These are phyloP conservation scores for Manis pentadactyla DNA, from an alignment of 2,797 vertebrate genomes.

Conservation along the genomic window DNA sequence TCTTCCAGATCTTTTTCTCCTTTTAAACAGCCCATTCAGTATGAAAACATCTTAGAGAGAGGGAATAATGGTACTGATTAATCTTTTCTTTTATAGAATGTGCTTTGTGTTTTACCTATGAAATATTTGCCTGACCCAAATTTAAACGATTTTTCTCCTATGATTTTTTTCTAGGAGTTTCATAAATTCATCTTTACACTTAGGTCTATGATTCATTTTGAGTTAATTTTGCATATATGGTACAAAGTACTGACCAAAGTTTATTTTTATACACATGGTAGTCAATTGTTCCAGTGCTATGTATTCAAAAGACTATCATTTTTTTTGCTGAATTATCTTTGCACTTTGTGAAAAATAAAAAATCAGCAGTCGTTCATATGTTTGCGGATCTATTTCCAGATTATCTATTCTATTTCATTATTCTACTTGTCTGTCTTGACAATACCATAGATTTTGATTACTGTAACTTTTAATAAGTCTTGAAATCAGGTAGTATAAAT, in stretches of 20 bases:
- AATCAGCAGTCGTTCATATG: neutral
- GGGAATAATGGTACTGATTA: neutral
- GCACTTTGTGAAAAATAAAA: neutral
- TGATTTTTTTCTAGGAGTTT: neutral
- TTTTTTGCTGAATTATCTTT: slow-evolving; percentile 9
- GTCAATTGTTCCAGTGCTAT: neutral
- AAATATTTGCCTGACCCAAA: neutral
- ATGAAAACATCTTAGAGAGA: neutral
- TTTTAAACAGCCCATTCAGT: neutral
- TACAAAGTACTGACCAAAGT: neutral
- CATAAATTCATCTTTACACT: neutral
- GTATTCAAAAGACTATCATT: neutral
- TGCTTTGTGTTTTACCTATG: neutral
- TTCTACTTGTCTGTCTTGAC: neutral
- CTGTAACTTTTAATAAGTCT: neutral
- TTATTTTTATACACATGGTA: neutral
- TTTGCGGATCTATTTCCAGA: neutral
- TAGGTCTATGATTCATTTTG: neutral
- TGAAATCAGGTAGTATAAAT: neutral
- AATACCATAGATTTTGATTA: neutral
- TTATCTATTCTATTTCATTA: neutral
- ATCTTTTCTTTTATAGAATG: neutral
- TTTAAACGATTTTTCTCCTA: slow-evolving; percentile 35
- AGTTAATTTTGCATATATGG: neutral
- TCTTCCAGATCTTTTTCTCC: neutral